Conservation (phyloP, 2,888 invertebrate species). For the Azorinus chamasolen region DNA sequence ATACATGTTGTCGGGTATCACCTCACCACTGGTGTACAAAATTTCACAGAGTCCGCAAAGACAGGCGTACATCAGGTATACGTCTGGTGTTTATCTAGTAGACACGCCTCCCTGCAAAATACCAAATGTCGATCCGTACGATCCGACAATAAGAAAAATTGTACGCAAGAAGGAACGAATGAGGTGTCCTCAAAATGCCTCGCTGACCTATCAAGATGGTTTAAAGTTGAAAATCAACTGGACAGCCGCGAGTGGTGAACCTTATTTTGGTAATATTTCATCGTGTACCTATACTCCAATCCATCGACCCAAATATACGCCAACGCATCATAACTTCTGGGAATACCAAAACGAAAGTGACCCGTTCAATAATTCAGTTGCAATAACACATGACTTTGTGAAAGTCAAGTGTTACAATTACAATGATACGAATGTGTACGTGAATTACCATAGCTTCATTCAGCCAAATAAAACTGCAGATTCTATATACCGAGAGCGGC, state of each 20-base stretch:
- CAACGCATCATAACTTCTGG: conserved; percentile 60
- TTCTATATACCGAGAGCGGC: conserved; percentile 35
- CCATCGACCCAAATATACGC: conserved; percentile 62
- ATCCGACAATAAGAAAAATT: conserved; percentile 67
- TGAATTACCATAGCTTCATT: conserved; percentile 82
- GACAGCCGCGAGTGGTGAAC: conserved; percentile 43
- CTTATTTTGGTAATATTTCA: conserved; percentile 71
- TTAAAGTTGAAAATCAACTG: conserved; percentile 54
- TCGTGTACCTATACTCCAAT: conserved; percentile 80
- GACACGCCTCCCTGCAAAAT: conserved; percentile 82
- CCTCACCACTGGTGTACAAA: too few species aligned
- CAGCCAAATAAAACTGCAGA: conserved; percentile 69
- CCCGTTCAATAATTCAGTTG: conserved; percentile 47
- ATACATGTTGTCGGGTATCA: too few species aligned
- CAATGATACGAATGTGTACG: conserved; percentile 72
- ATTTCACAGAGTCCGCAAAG: not conserved
- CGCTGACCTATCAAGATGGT: conserved; percentile 78
- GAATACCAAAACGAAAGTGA: conserved; percentile 54
- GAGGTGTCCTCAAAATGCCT: conserved; percentile 66
- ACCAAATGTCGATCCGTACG: conserved; percentile 82
- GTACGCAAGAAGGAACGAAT: conserved; percentile 66
- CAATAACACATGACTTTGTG: conserved; percentile 78
- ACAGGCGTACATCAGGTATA: not conserved
- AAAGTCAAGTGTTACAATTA: conserved; percentile 78
- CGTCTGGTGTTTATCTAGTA: conserved; percentile 66